Conservation (phyloP, 1,140 invertebrate genomes). For the Camponotus floridanus region DNA sequence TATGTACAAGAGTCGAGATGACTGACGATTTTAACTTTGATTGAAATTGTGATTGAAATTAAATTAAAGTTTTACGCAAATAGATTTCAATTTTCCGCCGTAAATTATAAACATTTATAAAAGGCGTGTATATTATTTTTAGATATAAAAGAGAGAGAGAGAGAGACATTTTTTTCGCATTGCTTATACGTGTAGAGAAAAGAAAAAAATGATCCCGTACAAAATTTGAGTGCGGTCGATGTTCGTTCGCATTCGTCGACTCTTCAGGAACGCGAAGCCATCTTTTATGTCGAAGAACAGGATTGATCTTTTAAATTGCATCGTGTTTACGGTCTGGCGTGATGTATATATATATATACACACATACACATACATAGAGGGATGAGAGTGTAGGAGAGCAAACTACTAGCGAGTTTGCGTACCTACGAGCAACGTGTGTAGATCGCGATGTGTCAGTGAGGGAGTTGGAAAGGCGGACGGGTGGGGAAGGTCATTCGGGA, state of each 20-base stretch:
- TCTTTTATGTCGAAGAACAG: conserved; percentile 56
- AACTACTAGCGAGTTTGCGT: conserved; percentile 53
- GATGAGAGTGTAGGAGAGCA: conserved; percentile 29
- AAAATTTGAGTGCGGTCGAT: conserved; percentile 37
- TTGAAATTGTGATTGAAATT: conserved; percentile 7
- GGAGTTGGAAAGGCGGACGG: conserved; percentile 68
- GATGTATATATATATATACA: conserved; percentile 47
- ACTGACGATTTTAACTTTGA: not conserved
- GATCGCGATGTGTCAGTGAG: conserved; percentile 76
- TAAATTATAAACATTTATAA: not conserved
- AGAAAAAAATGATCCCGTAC: not conserved
- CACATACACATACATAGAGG: conserved; percentile 38
- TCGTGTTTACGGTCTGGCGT: conserved; percentile 63
- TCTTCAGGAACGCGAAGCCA: conserved; percentile 36
- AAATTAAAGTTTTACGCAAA: not conserved
- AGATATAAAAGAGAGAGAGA: too few relatives aligned
- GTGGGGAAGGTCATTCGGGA: conserved; percentile 71
- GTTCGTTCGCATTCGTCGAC: conserved; percentile 17
- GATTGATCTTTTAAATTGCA: conserved; percentile 66
- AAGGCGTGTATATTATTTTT: not conserved
- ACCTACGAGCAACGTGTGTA: conserved; percentile 64
- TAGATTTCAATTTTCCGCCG: not conserved
- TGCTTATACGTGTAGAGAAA: not conserved
- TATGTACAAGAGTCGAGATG: not conserved
- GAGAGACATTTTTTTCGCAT: not conserved